Evolutionary conservation across 2,797 vertebrate genomes (phyloP).

Genomic region (Sebastolobus altivelis): DNA sequence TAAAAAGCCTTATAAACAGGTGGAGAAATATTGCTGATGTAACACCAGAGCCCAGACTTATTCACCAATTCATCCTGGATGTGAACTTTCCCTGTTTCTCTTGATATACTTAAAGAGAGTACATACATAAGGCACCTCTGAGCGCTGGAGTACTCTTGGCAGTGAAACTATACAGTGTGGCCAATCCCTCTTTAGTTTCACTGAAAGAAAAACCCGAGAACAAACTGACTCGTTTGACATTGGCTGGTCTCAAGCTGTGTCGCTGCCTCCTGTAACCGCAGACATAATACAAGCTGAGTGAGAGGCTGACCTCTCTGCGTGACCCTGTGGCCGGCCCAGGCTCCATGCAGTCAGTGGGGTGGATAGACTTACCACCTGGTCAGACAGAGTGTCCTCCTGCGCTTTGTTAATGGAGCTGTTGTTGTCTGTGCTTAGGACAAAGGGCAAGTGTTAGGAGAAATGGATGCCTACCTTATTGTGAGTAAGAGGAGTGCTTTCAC

Average conservation of each 20-base stretch:
- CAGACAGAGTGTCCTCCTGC: constrained; percentile 32
- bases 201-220: constrained; percentile 42
- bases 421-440: constrained; percentile 42
- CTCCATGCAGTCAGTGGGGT: constrained; percentile 26
- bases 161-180: constrained; percentile 1
- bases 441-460: constrained; percentile 40
- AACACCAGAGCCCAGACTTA: neutral
- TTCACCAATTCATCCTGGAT: too few relatives aligned
- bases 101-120: neutral
- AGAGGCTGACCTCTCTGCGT: constrained; percentile 21
- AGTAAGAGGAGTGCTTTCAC: constrained; percentile 51
- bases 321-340: constrained; percentile 30
- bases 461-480: constrained; percentile 39
- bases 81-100: neutral
- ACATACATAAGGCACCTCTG: constrained; percentile 2
- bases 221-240: constrained; percentile 65
- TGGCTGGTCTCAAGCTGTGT: constrained; percentile 43
- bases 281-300: constrained; percentile 45
- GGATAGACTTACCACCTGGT: constrained; percentile 39
- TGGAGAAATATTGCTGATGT: neutral
- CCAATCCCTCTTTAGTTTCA: constrained; percentile 47
- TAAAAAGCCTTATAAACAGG: neutral
- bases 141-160: constrained; percentile 30
- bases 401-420: constrained; percentile 60
- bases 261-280: constrained; percentile 40